Percentiles rank a stretch among this genome's conserved stretches.
These are phyloP conservation scores for Chauna torquata DNA, from an alignment of 2,113 vertebrate species.

Conservation along the genomic window DNA sequence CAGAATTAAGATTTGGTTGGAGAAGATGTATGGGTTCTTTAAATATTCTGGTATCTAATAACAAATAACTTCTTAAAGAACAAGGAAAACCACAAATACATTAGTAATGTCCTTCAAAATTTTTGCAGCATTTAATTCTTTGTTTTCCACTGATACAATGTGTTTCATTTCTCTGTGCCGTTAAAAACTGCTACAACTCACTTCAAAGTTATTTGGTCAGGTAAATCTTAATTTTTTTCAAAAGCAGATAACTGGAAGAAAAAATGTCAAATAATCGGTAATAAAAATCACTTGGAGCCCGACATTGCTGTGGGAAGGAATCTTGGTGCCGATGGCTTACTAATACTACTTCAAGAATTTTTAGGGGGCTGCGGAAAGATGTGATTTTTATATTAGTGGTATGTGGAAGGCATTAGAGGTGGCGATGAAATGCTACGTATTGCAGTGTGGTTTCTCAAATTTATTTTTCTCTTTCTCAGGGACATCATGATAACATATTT, in stretches of 20 bases:
- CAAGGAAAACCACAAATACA: background rate
- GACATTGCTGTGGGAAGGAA: background rate
- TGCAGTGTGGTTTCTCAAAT: background rate
- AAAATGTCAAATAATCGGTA: background rate
- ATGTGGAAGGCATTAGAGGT: background rate
- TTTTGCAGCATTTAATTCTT: background rate
- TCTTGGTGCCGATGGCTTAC: background rate
- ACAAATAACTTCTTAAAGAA: background rate
- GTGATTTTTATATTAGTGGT: background rate
- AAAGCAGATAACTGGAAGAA: background rate
- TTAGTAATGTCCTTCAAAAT: background rate
- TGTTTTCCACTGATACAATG: background rate
- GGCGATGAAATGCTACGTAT: background rate
- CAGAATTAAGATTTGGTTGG: background rate
- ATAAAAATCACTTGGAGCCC: background rate
- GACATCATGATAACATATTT: constrained; percentile 99
- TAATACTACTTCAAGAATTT: background rate
- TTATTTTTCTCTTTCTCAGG: constrained; percentile 74
- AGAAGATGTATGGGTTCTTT: background rate
- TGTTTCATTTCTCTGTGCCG: background rate
- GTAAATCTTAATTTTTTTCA: background rate
- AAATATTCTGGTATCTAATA: background rate
- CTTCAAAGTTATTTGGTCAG: background rate
- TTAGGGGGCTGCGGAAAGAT: background rate
- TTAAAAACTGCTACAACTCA: background rate